phyloP scores from a whole-genome alignment of 2,113 vertebrate genomes.

The Himantopus leucocephalus region DNA sequence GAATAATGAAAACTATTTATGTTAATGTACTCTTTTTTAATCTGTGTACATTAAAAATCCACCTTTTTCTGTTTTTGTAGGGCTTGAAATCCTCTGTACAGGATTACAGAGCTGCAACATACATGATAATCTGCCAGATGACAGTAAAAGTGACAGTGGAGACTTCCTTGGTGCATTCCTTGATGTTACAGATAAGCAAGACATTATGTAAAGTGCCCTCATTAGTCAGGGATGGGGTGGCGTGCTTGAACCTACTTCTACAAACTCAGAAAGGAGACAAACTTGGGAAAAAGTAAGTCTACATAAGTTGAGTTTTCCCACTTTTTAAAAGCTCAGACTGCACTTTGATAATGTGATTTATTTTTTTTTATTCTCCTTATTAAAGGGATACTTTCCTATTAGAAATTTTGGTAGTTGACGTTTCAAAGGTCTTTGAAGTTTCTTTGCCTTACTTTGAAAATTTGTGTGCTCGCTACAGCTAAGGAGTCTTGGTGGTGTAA shows the following conservation, averaged over 20 bases:
- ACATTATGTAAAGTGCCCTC: constrained; percentile 77
- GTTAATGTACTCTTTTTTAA: neutral
- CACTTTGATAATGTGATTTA: neutral
- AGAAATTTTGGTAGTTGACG: neutral
- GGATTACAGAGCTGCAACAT: constrained; percentile 91
- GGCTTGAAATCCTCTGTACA: constrained; percentile 86
- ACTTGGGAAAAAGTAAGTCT: constrained; percentile 83
- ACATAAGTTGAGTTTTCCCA: neutral
- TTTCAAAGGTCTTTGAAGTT: neutral
- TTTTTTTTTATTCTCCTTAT: neutral
- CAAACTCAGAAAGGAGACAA: constrained; percentile 87
- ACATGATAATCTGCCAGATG: constrained; percentile 93
- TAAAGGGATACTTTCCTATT: neutral
- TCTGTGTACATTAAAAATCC: neutral
- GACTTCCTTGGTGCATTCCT: constrained; percentile 77
- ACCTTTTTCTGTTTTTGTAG: constrained; percentile 68
- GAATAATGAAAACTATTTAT: neutral
- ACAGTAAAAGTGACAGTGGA: constrained; percentile 89
- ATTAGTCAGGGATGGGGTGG: constrained; percentile 82
- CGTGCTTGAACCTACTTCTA: constrained; percentile 87
- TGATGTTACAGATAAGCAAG: constrained; percentile 83
- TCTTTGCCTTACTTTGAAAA: neutral
- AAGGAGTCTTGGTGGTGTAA: neutral
- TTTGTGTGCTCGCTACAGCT: neutral
- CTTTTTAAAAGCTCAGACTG: neutral